These are phyloP conservation scores for Saccopteryx leptura DNA, from an alignment of 2,113 vertebrate species.

Conservation along the genomic window DNA sequence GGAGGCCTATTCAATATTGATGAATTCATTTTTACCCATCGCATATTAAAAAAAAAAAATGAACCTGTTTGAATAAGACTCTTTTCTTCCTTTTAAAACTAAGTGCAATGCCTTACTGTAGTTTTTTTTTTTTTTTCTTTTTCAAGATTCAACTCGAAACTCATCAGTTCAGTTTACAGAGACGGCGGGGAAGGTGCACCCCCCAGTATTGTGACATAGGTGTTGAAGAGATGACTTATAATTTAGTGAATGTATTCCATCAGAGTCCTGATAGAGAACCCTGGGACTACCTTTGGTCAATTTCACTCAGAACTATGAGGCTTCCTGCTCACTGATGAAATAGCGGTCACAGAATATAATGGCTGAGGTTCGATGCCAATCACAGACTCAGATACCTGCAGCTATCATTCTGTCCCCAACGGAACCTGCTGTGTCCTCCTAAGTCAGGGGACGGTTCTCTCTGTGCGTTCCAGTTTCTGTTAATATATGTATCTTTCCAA, in stretches of 20 bases:
- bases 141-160: slow-evolving; percentile 25
- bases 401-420: not conserved
- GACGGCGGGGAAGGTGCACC: not conserved
- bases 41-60: not conserved
- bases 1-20: not conserved
- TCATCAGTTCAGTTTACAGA: slow-evolving; percentile 27
- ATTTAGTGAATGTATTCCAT: slow-evolving; percentile 26
- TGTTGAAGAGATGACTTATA: slow-evolving; percentile 45
- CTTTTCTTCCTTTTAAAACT: slow-evolving; percentile 10
- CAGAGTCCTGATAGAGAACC: slow-evolving; percentile 32
- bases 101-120: not conserved
- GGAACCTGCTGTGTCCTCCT: not conserved
- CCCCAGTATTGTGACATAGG: not conserved
- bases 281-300: not conserved
- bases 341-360: not conserved
- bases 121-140: not conserved
- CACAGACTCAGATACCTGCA: not conserved
- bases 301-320: slow-evolving; percentile 46
- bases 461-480: not conserved
- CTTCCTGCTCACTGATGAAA: slow-evolving; percentile 42
- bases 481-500: not conserved
- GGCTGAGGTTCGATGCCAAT: not conserved
- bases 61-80: not conserved
- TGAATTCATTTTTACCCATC: not conserved
- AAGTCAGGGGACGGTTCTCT: not conserved